phyloP scores from a whole-genome alignment of 2,888 invertebrate species.

The Hecatera dysodea region DNA sequence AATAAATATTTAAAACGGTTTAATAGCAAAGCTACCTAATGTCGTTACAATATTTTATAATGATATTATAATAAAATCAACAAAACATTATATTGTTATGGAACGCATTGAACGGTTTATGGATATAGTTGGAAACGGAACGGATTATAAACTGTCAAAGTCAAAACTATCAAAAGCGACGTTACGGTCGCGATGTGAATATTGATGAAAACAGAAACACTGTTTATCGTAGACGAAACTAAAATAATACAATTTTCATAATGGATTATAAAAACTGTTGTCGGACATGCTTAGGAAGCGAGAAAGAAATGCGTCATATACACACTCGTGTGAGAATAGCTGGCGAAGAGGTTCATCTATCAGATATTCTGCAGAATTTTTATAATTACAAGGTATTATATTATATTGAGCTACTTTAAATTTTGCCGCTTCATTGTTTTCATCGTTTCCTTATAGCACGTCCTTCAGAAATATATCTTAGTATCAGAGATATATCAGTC shows the following conservation, averaged over 20 bases:
- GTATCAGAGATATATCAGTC: too few relatives aligned
- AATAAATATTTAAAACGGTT: too few relatives aligned
- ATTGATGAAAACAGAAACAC: slow-evolving; percentile 21
- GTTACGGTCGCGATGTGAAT: not conserved
- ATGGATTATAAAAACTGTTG: slow-evolving; percentile 83
- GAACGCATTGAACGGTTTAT: too few relatives aligned
- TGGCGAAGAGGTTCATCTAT: slow-evolving; percentile 78
- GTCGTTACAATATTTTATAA: too few relatives aligned
- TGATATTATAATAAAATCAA: too few relatives aligned
- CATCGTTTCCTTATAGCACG: not conserved
- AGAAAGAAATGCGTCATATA: slow-evolving; percentile 83
- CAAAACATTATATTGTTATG: too few relatives aligned
- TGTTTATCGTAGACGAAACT: not conserved
- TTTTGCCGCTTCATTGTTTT: not conserved
- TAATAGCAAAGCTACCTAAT: too few relatives aligned
- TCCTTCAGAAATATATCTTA: too few relatives aligned
- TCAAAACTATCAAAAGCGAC: slow-evolving; percentile 11
- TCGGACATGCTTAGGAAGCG: slow-evolving; percentile 82
- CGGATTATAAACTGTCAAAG: not conserved
- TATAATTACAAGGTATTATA: slow-evolving; percentile 82
- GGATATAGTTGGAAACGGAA: too few relatives aligned
- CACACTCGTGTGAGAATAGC: slow-evolving; percentile 78
- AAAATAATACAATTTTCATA: slow-evolving; percentile 15
- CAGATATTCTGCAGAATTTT: slow-evolving; percentile 83
- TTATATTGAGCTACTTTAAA: not conserved